These are phyloP conservation scores for Limenitis camilla DNA, from an alignment of 2,888 invertebrate species.

Conservation along the genomic window DNA sequence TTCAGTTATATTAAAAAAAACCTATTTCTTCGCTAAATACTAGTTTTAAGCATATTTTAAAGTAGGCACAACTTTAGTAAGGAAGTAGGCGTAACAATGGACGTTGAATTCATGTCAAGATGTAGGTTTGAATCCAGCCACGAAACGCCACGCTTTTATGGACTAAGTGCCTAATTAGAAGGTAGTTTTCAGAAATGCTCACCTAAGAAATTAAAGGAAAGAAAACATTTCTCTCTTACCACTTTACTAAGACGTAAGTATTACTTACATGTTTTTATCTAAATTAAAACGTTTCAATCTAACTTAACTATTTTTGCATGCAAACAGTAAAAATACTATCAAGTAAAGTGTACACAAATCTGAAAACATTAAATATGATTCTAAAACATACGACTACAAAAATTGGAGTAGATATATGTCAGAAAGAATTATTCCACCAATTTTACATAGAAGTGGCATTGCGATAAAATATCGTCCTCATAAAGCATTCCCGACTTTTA, in stretches of 20 bases:
- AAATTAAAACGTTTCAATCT: too few relatives aligned
- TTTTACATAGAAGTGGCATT: conserved; percentile 14
- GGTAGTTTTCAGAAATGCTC: conserved; percentile 7
- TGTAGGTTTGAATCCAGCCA: conserved; percentile 8
- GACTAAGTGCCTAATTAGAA: conserved; percentile 17
- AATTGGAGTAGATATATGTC: conserved; percentile 8
- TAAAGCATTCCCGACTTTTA: conserved; percentile 20
- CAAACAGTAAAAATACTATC: too few relatives aligned
- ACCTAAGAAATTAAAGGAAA: background rate
- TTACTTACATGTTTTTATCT: too few relatives aligned
- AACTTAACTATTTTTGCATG: background rate
- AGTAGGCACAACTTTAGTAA: conserved; percentile 10
- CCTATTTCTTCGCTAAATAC: too few relatives aligned
- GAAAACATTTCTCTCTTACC: too few relatives aligned
- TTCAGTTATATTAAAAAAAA: too few relatives aligned
- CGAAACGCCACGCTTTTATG: conserved; percentile 4
- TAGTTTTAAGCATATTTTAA: too few relatives aligned
- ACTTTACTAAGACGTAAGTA: too few relatives aligned
- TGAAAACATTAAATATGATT: background rate
- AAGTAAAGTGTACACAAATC: background rate
- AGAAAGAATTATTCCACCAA: conserved; percentile 13
- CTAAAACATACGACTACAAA: conserved; percentile 3
- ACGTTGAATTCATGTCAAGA: conserved; percentile 17
- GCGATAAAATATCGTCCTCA: conserved; percentile 16
- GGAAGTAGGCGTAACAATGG: conserved; percentile 12